These are phyloP conservation scores for Nyctalus aviator DNA, from an alignment of 2,797 vertebrate species.

Conservation along the genomic window DNA sequence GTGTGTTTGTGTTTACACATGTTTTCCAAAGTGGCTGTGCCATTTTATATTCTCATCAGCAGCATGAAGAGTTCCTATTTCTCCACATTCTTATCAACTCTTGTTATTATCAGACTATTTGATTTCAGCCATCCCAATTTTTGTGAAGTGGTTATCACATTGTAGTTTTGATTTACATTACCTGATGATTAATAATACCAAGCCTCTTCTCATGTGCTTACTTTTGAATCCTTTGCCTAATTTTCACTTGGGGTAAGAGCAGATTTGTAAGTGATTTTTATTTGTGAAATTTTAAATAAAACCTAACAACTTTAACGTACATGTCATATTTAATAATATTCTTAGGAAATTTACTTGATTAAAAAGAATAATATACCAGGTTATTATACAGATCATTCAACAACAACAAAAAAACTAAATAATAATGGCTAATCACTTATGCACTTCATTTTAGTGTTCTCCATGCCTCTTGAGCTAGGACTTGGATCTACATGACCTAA, in stretches of 20 bases:
- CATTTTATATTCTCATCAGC: background rate
- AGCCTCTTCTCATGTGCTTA: background rate
- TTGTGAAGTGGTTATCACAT: background rate
- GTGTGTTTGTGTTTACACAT: background rate
- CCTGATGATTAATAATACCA: background rate
- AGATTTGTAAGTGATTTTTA: background rate
- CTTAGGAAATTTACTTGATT: slow-evolving; percentile 28
- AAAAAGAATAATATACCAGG: background rate
- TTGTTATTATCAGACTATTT: background rate
- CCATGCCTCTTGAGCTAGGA: background rate
- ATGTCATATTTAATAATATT: slow-evolving; percentile 13
- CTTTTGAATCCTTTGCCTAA: background rate
- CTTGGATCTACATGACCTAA: background rate
- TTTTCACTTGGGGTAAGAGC: slow-evolving; percentile 24
- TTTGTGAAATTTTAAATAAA: slow-evolving; percentile 20
- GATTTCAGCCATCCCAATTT: background rate
- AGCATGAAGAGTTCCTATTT: background rate
- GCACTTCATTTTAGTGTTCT: background rate
- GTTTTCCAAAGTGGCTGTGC: background rate
- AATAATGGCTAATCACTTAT: background rate
- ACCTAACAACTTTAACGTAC: background rate
- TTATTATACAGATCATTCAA: background rate
- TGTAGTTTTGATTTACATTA: background rate
- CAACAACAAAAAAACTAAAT: background rate
- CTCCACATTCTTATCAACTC: background rate